Percentiles rank a stretch among this genome's conserved stretches.
These are phyloP conservation scores for Dufourea novaeangliae DNA, from an alignment of 1,140 invertebrate species.

Conservation along the genomic window DNA sequence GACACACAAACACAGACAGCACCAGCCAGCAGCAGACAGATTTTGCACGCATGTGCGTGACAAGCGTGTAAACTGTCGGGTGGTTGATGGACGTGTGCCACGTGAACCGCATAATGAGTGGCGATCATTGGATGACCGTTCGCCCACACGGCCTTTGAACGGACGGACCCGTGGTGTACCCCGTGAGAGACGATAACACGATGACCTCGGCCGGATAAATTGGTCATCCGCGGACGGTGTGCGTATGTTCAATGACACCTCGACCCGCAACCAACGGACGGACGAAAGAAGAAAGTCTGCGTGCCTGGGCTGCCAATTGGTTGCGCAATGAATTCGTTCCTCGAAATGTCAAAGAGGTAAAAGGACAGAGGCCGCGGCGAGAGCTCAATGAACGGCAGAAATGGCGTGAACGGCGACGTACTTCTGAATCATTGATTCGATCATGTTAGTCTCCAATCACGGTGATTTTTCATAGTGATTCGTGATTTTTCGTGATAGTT, in stretches of 20 bases:
- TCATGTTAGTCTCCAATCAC: not conserved
- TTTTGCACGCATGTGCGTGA: constrained; percentile 60
- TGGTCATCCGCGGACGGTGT: constrained; percentile 33
- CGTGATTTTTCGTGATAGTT: too few species aligned
- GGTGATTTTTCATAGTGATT: too few species aligned
- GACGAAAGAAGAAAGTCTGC: constrained; percentile 43
- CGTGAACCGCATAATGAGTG: constrained; percentile 66
- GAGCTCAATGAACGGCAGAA: constrained; percentile 13
- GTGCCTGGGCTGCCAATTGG: constrained; percentile 24
- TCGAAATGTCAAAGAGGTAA: constrained; percentile 20
- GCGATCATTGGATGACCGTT: constrained; percentile 59
- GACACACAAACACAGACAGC: too few species aligned
- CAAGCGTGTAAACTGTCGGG: constrained; percentile 53
- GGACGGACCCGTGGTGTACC: not conserved
- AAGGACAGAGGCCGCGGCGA: constrained; percentile 1
- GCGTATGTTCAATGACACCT: constrained; percentile 35
- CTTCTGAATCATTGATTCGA: too few species aligned
- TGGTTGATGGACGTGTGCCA: constrained; percentile 66
- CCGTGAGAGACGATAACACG: constrained; percentile 58
- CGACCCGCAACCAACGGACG: too few species aligned
- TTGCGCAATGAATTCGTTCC: constrained; percentile 32
- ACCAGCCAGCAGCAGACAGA: constrained; percentile 35
- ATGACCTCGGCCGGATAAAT: constrained; percentile 67
- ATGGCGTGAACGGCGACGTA: too few species aligned
- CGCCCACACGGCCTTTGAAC: constrained; percentile 57